phyloP scores from a whole-genome alignment of 2,888 invertebrate species.

The Habrosyne pyritoides region DNA sequence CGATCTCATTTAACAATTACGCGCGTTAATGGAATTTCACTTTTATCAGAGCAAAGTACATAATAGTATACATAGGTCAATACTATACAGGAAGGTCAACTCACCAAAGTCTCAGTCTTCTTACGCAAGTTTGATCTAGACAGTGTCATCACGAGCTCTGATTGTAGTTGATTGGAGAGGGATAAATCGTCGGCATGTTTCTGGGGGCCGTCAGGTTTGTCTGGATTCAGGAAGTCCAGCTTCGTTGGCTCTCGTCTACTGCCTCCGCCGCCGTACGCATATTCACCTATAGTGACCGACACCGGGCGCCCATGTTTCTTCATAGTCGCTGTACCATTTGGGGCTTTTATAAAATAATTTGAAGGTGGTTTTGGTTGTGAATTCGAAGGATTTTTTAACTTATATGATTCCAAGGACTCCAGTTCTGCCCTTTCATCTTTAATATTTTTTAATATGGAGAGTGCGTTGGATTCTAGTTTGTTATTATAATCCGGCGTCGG shows the following conservation, averaged over 20 bases:
- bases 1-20: neutral
- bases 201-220: slow-evolving; percentile 66
- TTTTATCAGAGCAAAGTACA: neutral
- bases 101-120: slow-evolving; percentile 87
- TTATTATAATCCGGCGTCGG: slow-evolving; percentile 75
- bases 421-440: slow-evolving; percentile 87
- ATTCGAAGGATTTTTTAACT: slow-evolving; percentile 85
- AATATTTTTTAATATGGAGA: slow-evolving; percentile 48
- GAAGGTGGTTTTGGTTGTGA: slow-evolving; percentile 86
- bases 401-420: slow-evolving; percentile 90
- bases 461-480: slow-evolving; percentile 45
- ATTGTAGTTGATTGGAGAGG: slow-evolving; percentile 87
- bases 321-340: slow-evolving; percentile 81
- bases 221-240: slow-evolving; percentile 86
- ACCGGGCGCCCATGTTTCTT: slow-evolving; percentile 84
- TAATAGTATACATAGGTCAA: slow-evolving; percentile 5
- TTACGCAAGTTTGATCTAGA: slow-evolving; percentile 90
- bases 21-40: neutral
- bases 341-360: slow-evolving; percentile 86
- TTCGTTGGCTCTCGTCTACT: slow-evolving; percentile 86
- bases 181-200: slow-evolving; percentile 71
- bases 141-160: slow-evolving; percentile 89
- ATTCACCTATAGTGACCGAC: slow-evolving; percentile 89
- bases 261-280: slow-evolving; percentile 82
- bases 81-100: slow-evolving; percentile 40